A percentile compares a stretch with the other conserved stretches of the same genome.
Evolutionary conservation across 1,140 invertebrate species (phyloP).

Genomic region (Goniozus legneri): DNA sequence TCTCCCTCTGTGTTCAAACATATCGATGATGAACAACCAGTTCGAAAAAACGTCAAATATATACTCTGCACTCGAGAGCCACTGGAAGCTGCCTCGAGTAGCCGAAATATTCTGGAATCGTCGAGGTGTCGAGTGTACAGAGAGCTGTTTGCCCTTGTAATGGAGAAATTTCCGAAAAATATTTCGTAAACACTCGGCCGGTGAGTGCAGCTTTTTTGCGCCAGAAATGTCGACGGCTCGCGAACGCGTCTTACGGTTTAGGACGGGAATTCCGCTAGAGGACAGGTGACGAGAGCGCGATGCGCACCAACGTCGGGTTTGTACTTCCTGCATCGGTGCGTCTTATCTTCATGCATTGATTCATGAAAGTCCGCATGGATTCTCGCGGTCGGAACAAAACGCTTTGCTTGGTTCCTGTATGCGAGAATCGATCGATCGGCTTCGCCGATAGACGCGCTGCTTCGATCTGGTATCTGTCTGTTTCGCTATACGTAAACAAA

Average conservation of each 20-base stretch:
- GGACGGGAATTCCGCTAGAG: slow-evolving; percentile 3
- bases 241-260: neutral
- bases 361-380: slow-evolving; percentile 17
- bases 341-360: slow-evolving; percentile 27
- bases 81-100: too few species aligned
- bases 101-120: too few species aligned
- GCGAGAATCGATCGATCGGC: slow-evolving; percentile 19
- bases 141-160: too few species aligned
- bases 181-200: too few species aligned
- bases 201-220: too few species aligned
- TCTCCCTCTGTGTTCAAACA: slow-evolving; percentile 34
- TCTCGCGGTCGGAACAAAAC: too few species aligned
- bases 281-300: slow-evolving; percentile 15
- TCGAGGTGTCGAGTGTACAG: too few species aligned
- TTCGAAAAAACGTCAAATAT: slow-evolving; percentile 35
- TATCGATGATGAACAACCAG: slow-evolving; percentile 30
- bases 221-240: too few species aligned
- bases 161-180: too few species aligned
- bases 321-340: slow-evolving; percentile 14
- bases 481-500: slow-evolving; percentile 8
- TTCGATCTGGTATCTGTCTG: slow-evolving; percentile 16
- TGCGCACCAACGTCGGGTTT: slow-evolving; percentile 6
- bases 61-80: slow-evolving; percentile 34
- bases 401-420: too few species aligned
- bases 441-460: slow-evolving; percentile 11